Conservation (phyloP, 1,140 invertebrate genomes). For the Drosophila virilis region DNA sequence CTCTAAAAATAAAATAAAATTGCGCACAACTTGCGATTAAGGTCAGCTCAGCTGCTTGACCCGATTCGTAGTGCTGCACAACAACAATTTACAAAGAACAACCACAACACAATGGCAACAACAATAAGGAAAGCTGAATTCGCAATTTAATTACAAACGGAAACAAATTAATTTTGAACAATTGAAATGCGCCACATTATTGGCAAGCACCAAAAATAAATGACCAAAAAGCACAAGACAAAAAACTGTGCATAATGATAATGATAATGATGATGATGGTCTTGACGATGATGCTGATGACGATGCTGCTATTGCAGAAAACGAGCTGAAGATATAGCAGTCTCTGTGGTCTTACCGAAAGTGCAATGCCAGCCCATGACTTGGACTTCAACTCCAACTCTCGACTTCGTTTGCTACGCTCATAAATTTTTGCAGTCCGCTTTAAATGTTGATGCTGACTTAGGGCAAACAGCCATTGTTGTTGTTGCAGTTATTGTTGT, state of each 20-base stretch:
- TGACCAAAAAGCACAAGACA: conserved; percentile 2
- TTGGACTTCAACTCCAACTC: conserved; percentile 17
- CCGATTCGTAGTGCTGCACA: conserved; percentile 30
- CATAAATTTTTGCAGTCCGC: conserved; percentile 36
- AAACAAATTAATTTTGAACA: conserved; percentile 70
- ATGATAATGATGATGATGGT: conserved; percentile 8
- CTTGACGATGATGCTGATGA: conserved; percentile 5
- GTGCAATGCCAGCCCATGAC: conserved; percentile 24
- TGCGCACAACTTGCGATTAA: conserved; percentile 59
- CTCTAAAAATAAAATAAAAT: conserved; percentile 34
- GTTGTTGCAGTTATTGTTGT: neutral
- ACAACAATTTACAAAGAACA: conserved; percentile 1
- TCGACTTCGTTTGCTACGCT: conserved; percentile 30
- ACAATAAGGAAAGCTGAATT: conserved; percentile 29
- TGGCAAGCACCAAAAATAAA: conserved; percentile 27
- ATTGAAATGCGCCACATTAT: conserved; percentile 66
- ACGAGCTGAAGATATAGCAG: conserved; percentile 19
- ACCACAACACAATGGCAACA: neutral
- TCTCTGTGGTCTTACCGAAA: neutral
- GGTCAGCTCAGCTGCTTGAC: conserved; percentile 51
- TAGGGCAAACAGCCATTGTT: conserved; percentile 25
- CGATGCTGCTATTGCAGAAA: conserved; percentile 8
- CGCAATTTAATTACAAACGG: conserved; percentile 65
- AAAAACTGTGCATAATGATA: conserved; percentile 3
- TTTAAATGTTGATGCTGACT: conserved; percentile 37